Conservation (phyloP, 1,140 invertebrate genomes). For the Aphis craccivora region DNA sequence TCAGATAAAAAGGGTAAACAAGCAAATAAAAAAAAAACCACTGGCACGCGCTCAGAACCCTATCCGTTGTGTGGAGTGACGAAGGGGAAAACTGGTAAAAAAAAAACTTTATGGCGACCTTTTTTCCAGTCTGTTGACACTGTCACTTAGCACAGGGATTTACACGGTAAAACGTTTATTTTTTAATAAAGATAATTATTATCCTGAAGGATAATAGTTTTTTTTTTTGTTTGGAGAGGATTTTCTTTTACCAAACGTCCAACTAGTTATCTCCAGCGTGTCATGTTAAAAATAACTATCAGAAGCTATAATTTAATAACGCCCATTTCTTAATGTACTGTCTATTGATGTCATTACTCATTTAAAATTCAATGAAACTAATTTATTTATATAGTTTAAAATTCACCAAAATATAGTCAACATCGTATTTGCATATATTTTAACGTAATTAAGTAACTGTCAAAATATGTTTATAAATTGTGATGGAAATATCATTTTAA, state of each 20-base stretch:
- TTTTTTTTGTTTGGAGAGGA: conserved; percentile 5
- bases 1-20: conserved; percentile 40
- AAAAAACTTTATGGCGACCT: conserved; percentile 49
- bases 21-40: conserved; percentile 49
- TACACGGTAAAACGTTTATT: conserved; percentile 56
- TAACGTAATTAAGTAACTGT: not conserved
- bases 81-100: conserved; percentile 22
- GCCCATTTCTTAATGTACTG: not conserved
- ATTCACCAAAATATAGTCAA: not conserved
- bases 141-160: conserved; percentile 54
- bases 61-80: not conserved
- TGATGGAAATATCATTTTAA: not conserved
- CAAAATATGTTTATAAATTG: not conserved
- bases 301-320: not conserved
- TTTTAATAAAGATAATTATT: conserved; percentile 52
- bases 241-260: not conserved
- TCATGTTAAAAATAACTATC: not conserved
- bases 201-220: not conserved
- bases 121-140: conserved; percentile 55
- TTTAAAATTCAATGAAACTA: not conserved
- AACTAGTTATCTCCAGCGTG: not conserved
- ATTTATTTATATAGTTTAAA: not conserved
- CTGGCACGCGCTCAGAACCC: conserved; percentile 34
- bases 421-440: not conserved
- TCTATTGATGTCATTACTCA: not conserved